phyloP scores from a whole-genome alignment of 2,888 invertebrate genomes.

The Drosophila conformis region DNA sequence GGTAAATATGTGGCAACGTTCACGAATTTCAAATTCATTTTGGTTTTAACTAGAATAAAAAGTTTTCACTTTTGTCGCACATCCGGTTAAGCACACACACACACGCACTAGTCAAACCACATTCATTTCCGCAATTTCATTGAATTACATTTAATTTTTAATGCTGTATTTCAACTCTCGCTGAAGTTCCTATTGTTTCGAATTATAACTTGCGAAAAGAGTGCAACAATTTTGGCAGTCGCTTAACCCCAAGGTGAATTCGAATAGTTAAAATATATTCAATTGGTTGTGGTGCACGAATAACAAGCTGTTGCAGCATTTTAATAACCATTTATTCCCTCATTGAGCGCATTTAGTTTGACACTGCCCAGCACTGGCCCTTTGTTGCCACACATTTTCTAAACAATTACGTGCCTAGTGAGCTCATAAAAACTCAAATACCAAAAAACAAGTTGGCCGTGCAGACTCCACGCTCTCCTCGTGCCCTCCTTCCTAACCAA shows the following conservation, averaged over 20 bases:
- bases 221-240: slow-evolving; percentile 13
- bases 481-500: slow-evolving; percentile 26
- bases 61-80: slow-evolving; percentile 36
- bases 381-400: slow-evolving; percentile 50
- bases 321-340: slow-evolving; percentile 4
- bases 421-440: slow-evolving; percentile 64
- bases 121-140: slow-evolving; percentile 68
- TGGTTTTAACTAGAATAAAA: slow-evolving; percentile 33
- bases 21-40: slow-evolving; percentile 29
- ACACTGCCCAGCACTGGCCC: not conserved
- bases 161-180: slow-evolving; percentile 32
- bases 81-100: slow-evolving; percentile 31
- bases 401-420: slow-evolving; percentile 63
- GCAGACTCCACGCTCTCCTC: not conserved
- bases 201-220: slow-evolving; percentile 33
- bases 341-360: slow-evolving; percentile 17
- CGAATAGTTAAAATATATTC: slow-evolving; percentile 3
- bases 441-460: slow-evolving; percentile 27
- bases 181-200: slow-evolving; percentile 26
- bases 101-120: slow-evolving; percentile 43
- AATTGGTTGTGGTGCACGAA: not conserved
- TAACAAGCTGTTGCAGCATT: not conserved
- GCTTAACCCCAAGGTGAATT: slow-evolving; percentile 18
- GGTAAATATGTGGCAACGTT: slow-evolving; percentile 24
- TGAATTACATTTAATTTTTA: slow-evolving; percentile 67